Percentiles rank a stretch among this genome's conserved stretches.
Evolutionary conservation across 2,797 vertebrate genomes (phyloP).

Genomic region (Acestrorhynchus altus): DNA sequence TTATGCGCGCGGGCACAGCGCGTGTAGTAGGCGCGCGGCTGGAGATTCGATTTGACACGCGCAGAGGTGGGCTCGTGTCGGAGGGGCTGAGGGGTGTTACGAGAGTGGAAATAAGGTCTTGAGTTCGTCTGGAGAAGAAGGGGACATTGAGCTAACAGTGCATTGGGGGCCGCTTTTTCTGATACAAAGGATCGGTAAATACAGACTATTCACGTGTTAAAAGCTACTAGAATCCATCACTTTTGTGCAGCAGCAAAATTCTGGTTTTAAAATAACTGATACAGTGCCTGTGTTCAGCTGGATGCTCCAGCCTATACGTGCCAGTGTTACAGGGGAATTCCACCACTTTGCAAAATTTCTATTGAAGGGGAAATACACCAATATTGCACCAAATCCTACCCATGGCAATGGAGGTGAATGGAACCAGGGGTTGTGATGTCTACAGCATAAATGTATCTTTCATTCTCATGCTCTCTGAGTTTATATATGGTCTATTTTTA

Average conservation of each 20-base stretch:
- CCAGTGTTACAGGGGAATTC: no score
- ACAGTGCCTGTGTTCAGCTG: no score
- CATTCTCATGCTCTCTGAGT: no score
- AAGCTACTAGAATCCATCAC: background rate
- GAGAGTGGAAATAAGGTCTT: conserved; percentile 49
- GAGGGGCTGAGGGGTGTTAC: conserved; percentile 61
- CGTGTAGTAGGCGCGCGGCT: conserved; percentile 79
- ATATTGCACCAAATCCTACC: no score
- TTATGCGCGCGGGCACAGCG: conserved; percentile 79
- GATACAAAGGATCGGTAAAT: background rate
- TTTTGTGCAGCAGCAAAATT: background rate
- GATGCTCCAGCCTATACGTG: no score
- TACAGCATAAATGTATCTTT: no score
- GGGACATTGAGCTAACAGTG: conserved; percentile 45
- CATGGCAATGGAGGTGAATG: no score
- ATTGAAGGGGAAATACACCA: no score
- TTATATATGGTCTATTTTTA: no score
- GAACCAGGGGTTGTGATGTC: no score
- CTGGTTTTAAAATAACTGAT: no score
- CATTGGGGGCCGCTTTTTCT: background rate
- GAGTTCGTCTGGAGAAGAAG: conserved; percentile 62
- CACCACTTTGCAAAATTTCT: no score
- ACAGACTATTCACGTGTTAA: background rate
- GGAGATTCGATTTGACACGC: conserved; percentile 85
- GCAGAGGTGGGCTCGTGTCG: conserved; percentile 68